Base-by-base conservation (phyloP, 2,797 vertebrate genomes). In the Alfaro cultratus region DNA sequence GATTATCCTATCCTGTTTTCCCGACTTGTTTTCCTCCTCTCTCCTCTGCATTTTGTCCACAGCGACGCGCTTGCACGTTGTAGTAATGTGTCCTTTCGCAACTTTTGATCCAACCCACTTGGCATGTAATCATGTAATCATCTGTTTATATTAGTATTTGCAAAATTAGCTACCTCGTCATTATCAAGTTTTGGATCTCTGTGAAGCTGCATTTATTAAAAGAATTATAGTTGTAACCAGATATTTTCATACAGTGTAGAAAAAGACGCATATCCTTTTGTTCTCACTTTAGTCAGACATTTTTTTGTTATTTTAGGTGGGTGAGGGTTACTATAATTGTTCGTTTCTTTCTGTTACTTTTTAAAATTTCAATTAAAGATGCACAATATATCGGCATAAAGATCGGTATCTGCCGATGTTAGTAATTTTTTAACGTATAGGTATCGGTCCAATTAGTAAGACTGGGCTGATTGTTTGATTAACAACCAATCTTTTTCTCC, bases 1-100 rank as follows among this genome's bases (percentile, higher is more conserved):
- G 90, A 86, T 7, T 64, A 82, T 78, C 75, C 77, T 60, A 39
- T 47, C 68, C 1, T 4, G 29, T 26, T 9, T 51, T n/a, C 34
- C 41, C 3, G 55, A 31, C 73, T 29, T 10, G 1, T 21, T 34
- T 39, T 39, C 67, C 60, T 34, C 31, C 68, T 15, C 0, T 15
- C 34, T n/a, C 46, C 15, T 18, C 53, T 26, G 0, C 31, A 51
- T 74, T 72, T 75, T 5, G 71, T 47, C 34, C 51, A 31, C 21
- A 79, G 18, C 53, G 80, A 57, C 16, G 76, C 77, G 16, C 15
- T 41, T 49, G 31, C 47, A 18, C 1, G 4, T 18, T 10, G 70
- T 26, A 12, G 4, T n/a, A 45, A 70, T 43, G n/a, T 45, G 23
- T 26, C 26, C 11, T 62, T 18, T 8, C 21, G 21, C 34, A 39